Percentiles rank a stretch among this genome's conserved stretches.
phyloP scores from a whole-genome alignment of 2,888 invertebrate species.

The Meta bourneti region DNA sequence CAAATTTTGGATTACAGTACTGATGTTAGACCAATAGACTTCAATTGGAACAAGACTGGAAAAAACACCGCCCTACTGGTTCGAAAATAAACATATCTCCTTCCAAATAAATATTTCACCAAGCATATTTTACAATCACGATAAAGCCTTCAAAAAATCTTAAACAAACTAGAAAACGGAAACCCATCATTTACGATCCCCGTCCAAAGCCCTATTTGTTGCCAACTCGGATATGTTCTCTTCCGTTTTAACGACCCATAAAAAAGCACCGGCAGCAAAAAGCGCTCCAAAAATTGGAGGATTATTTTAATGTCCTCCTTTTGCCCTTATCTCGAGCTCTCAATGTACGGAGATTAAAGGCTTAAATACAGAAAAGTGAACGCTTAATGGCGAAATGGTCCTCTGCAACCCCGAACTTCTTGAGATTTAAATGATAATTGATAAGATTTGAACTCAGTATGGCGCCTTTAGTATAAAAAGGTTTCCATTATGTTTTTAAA shows the following conservation, averaged over 20 bases:
- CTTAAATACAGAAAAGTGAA: constrained; percentile 2
- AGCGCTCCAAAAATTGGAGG: constrained; percentile 12
- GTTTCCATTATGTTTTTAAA: too few relatives aligned
- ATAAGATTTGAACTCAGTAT: neutral
- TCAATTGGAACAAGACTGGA: too few relatives aligned
- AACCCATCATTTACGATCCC: neutral
- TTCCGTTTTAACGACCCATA: constrained; percentile 35
- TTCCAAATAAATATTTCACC: neutral
- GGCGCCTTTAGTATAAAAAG: neutral
- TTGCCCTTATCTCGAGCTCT: constrained; percentile 17
- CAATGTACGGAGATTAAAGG: constrained; percentile 13
- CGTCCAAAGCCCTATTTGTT: neutral
- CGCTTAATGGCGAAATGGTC: neutral
- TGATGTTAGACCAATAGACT: too few relatives aligned
- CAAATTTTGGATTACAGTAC: too few relatives aligned
- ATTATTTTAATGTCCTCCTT: constrained; percentile 43
- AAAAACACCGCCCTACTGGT: too few relatives aligned
- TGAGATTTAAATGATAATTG: neutral
- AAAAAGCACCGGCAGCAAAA: constrained; percentile 1
- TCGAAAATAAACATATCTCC: too few relatives aligned
- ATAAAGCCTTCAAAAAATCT: neutral
- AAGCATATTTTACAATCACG: neutral
- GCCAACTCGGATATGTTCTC: constrained; percentile 7
- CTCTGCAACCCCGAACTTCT: neutral
- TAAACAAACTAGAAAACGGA: neutral